Conservation (phyloP, 2,888 invertebrate species). For the Lepidonotus clava region DNA sequence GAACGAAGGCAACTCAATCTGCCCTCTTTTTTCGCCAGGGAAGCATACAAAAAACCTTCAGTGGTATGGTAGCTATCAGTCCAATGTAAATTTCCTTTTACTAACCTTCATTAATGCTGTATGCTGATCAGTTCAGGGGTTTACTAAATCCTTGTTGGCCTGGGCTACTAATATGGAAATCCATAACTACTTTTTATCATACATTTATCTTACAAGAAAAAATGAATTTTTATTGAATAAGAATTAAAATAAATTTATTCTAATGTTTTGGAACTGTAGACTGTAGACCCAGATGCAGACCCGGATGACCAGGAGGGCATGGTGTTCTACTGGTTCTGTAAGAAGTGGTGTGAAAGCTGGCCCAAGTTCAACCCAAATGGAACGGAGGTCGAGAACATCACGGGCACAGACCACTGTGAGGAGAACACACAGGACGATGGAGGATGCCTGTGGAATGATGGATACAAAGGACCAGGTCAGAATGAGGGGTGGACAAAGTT, state of each 20-base stretch:
- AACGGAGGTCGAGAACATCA: background rate
- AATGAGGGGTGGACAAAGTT: background rate
- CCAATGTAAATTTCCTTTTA: no score
- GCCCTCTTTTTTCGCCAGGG: no score
- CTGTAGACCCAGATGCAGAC: constrained; percentile 31
- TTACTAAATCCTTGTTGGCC: no score
- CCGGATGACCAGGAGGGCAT: constrained; percentile 5
- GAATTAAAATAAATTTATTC: background rate
- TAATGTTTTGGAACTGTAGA: background rate
- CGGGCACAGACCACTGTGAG: background rate
- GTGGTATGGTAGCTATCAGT: no score
- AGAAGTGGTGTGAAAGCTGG: constrained; percentile 41
- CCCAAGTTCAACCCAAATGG: background rate
- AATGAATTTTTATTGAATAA: no score
- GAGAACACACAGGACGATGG: background rate
- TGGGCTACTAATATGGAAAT: no score
- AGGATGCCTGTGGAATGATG: background rate
- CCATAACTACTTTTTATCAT: no score
- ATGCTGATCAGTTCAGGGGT: no score
- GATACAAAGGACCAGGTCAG: background rate
- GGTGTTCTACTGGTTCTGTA: constrained; percentile 43
- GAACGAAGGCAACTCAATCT: no score
- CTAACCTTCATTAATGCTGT: no score
- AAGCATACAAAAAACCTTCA: no score
- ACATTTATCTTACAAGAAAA: no score